These are phyloP conservation scores for Dasypogon diadema DNA, from an alignment of 2,888 invertebrate genomes.

Conservation along the genomic window DNA sequence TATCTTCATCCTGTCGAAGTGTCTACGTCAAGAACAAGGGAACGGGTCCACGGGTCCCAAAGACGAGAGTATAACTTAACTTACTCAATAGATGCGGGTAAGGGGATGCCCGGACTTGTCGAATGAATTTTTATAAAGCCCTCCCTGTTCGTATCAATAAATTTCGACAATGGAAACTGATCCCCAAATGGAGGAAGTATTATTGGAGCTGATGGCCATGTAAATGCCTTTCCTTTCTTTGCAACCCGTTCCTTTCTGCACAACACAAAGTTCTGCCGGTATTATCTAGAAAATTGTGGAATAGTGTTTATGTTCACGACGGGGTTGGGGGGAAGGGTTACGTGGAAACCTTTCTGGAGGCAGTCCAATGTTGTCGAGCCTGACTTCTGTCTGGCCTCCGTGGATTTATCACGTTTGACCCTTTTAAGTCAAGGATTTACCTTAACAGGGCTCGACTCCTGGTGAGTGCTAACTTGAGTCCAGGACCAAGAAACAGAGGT, in stretches of 20 bases:
- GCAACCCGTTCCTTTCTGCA: not conserved
- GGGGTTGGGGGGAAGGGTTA: slow-evolving; percentile 14
- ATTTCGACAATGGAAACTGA: slow-evolving; percentile 46
- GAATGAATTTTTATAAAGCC: slow-evolving; percentile 46
- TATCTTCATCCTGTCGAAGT: slow-evolving; percentile 45
- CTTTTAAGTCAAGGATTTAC: slow-evolving; percentile 46
- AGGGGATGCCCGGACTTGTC: slow-evolving; percentile 14
- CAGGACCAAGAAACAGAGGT: slow-evolving; percentile 6
- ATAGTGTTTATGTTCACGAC: slow-evolving; percentile 27
- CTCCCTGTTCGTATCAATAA: slow-evolving; percentile 44
- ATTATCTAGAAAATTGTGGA: slow-evolving; percentile 31
- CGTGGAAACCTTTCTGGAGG: not conserved
- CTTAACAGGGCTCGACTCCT: not conserved
- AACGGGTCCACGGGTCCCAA: slow-evolving; percentile 1
- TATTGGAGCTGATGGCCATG: slow-evolving; percentile 37
- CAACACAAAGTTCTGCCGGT: not conserved
- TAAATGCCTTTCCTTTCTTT: slow-evolving; percentile 18
- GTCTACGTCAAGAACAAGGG: slow-evolving; percentile 18
- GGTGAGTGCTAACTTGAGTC: slow-evolving; percentile 38
- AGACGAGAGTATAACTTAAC: slow-evolving; percentile 10
- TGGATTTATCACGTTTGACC: slow-evolving; percentile 48
- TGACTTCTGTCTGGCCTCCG: slow-evolving; percentile 21
- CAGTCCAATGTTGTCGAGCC: slow-evolving; percentile 19
- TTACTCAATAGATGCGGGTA: not conserved
- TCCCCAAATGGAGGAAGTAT: slow-evolving; percentile 23